Percentiles rank a stretch among this genome's conserved stretches.
Evolutionary conservation across 2,888 invertebrate genomes (phyloP).

Genomic region (Pimpla rufipes): DNA sequence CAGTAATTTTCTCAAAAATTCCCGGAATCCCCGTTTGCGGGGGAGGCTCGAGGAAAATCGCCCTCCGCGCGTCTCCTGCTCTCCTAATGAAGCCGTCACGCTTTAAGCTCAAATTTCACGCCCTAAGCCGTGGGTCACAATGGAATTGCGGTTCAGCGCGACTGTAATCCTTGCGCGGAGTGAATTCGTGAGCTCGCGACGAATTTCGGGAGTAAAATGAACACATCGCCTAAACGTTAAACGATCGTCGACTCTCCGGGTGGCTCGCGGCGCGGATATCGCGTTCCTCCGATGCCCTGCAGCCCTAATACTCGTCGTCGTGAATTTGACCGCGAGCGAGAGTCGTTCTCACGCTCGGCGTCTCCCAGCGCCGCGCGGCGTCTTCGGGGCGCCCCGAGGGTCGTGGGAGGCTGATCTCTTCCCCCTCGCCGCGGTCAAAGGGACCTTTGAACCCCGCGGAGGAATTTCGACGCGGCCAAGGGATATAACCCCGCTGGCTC

Average conservation of each 20-base stretch:
- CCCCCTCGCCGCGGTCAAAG: constrained; percentile 52
- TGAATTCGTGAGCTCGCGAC: neutral
- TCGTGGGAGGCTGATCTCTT: constrained; percentile 79
- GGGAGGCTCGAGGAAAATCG: constrained; percentile 39
- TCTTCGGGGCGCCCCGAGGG: constrained; percentile 72
- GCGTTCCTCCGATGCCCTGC: constrained; percentile 73
- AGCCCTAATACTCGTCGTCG: constrained; percentile 78
- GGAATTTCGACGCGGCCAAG: constrained; percentile 75
- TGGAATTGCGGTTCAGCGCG: neutral
- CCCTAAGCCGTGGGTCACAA: constrained; percentile 8
- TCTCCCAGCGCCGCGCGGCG: constrained; percentile 27
- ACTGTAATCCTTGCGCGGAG: neutral
- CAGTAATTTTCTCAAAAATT: neutral
- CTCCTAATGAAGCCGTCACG: constrained; percentile 73
- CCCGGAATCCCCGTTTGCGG: neutral
- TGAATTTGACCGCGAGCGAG: constrained; percentile 80
- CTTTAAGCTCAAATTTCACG: constrained; percentile 72
- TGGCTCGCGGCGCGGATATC: constrained; percentile 32
- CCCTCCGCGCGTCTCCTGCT: constrained; percentile 63
- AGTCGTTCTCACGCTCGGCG: constrained; percentile 79
- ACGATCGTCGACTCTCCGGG: constrained; percentile 1
- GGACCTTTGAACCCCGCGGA: constrained; percentile 80
- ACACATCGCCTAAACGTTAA: neutral
- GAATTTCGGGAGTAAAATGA: neutral
- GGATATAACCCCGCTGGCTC: constrained; percentile 51